phyloP scores from a whole-genome alignment of 2,888 invertebrate genomes.

The Villa cingulata region DNA sequence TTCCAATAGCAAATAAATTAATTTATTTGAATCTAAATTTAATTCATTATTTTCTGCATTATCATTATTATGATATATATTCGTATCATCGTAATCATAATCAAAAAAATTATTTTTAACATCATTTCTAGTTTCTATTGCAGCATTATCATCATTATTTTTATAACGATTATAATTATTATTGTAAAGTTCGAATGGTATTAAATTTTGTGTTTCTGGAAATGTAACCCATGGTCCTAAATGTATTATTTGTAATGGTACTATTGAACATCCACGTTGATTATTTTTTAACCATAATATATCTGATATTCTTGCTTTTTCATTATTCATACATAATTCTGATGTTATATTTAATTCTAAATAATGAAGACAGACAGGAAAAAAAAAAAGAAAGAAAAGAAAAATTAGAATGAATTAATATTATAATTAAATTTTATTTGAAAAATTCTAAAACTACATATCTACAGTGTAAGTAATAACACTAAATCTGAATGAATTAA shows the following conservation, averaged over 20 bases:
- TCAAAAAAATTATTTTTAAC: too few relatives aligned
- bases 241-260: constrained; percentile 36
- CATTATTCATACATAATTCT: constrained; percentile 31
- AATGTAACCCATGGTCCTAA: constrained; percentile 40
- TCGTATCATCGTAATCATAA: too few relatives aligned
- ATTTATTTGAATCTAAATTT: constrained; percentile 16
- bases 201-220: constrained; percentile 34
- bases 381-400: background rate
- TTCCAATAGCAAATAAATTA: constrained; percentile 29
- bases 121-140: too few relatives aligned
- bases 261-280: constrained; percentile 32
- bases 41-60: constrained; percentile 8
- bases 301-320: constrained; percentile 32
- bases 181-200: constrained; percentile 27
- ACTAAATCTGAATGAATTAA: too few relatives aligned
- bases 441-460: background rate
- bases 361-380: background rate
- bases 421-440: background rate
- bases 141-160: background rate
- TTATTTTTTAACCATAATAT: constrained; percentile 31
- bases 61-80: background rate
- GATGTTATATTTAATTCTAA: constrained; percentile 31
- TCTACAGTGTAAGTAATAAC: too few relatives aligned
- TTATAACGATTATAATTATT: constrained; percentile 3
- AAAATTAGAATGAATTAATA: background rate